A percentile compares a stretch with the other conserved stretches of the same genome.
phyloP scores from a whole-genome alignment of 1,140 invertebrate species.

The Eciton burchellii region DNA sequence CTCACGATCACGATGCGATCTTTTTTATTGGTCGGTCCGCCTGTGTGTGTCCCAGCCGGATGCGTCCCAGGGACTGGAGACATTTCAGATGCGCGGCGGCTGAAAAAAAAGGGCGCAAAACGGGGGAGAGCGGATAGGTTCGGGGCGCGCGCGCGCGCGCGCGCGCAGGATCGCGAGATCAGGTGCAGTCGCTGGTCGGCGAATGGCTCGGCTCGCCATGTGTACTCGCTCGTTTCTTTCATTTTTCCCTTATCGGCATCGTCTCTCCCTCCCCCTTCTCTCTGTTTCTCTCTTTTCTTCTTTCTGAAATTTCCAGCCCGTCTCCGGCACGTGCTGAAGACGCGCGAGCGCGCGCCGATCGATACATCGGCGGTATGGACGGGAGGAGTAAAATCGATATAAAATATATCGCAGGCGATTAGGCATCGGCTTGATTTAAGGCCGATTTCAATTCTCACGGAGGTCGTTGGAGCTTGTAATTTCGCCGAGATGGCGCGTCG shows the following conservation, averaged over 20 bases:
- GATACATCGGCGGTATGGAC: background rate
- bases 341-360: slow-evolving; percentile 2
- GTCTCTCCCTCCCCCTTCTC: too few relatives aligned
- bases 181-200: slow-evolving; percentile 9
- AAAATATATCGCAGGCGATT: slow-evolving; percentile 67
- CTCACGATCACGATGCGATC: slow-evolving; percentile 4
- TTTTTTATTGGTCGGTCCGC: slow-evolving; percentile 12
- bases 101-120: slow-evolving; percentile 9
- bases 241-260: background rate
- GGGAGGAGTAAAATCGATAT: slow-evolving; percentile 50
- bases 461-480: slow-evolving; percentile 35
- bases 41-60: background rate
- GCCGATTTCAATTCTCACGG: slow-evolving; percentile 13
- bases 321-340: slow-evolving; percentile 35
- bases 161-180: too few relatives aligned
- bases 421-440: slow-evolving; percentile 63
- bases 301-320: slow-evolving; percentile 9
- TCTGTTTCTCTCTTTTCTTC: background rate
- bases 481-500: slow-evolving; percentile 16
- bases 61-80: slow-evolving; percentile 27
- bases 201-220: slow-evolving; percentile 24
- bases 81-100: slow-evolving; percentile 34
- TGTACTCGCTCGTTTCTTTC: background rate
- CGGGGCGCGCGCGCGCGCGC: background rate
- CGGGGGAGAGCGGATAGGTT: background rate